Evolutionary conservation across 2,888 invertebrate species (phyloP), one percentile per base, ranked within the genome.

Genomic region (Laspeyria flexula): DNA sequence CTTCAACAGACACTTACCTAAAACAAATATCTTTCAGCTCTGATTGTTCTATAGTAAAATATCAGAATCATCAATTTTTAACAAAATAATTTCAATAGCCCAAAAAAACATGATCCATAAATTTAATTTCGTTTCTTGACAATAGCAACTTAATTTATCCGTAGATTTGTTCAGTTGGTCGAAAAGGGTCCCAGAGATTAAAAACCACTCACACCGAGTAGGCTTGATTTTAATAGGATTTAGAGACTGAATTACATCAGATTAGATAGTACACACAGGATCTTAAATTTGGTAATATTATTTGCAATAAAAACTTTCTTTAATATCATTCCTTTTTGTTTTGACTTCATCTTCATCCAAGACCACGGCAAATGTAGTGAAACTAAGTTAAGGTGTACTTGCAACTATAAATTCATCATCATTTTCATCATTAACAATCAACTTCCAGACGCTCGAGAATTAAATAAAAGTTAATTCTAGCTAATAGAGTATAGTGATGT

Each of bases 211-310:
- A 60, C 47, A 53, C 39, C 40, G 53, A 55, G 56, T 47, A 56
- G 45, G 51, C 69, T 43, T 53, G 45, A 60, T 69, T 65, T 57
- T 60, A 60, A 69, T 55, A 52, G 57, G 65, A 69, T 65, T 65
- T 59, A 27, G 33, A 53, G 54, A 35, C 42, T 38, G 31, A 52
- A 59, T 64, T 47, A 50, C 40, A 55, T 57, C 46, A 38, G 38
- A 41, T 44, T 18, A 11, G 37, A 47, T 39, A 21, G 23, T 42
- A 49, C 37, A 42, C 41, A 49, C 46, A n/a, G 59, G 6, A 15
- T 6, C 5, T 12, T 15, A 18, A 27, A 27, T 40, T 46, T 11
- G 1, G 27, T 1, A 27, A 33, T 33, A 10, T 39, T 39, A 0
- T 39, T 27, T 10, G 25, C 25, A 16, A 2, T 15, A 1, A 9